Percentiles rank a stretch among this genome's conserved stretches.
Evolutionary conservation across 2,113 vertebrate genomes (phyloP).

Genomic region (Vimba vimba): DNA sequence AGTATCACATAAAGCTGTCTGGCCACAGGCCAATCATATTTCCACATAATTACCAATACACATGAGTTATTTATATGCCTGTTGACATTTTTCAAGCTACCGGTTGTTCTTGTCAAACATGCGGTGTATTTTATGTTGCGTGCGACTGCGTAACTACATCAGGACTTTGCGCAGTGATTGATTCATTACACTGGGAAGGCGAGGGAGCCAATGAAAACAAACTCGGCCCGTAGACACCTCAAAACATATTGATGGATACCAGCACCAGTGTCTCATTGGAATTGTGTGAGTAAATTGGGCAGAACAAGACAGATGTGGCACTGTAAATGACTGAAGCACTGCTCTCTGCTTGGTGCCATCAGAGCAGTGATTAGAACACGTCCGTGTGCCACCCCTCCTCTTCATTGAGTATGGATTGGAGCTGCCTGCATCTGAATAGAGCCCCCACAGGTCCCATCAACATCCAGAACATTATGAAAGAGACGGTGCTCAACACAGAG

Average conservation of each 20-base stretch:
- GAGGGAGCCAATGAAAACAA: constrained; percentile 35
- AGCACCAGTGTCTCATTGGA: constrained; percentile 52
- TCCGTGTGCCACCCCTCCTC: constrained; percentile 62
- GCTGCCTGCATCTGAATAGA: constrained; percentile 74
- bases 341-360: constrained; percentile 76
- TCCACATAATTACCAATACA: constrained; percentile 39
- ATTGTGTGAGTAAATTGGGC: constrained; percentile 75
- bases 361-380: constrained; percentile 73
- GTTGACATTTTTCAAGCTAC: constrained; percentile 32
- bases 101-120: constrained; percentile 36
- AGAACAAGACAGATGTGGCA: constrained; percentile 76
- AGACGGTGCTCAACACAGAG: constrained; percentile 44
- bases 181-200: constrained; percentile 61
- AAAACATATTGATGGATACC: constrained; percentile 73
- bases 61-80: constrained; percentile 9
- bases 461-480: constrained; percentile 70
- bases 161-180: constrained; percentile 43
- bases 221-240: constrained; percentile 27
- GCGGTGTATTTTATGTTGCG: neutral
- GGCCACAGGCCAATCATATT: constrained; percentile 30
- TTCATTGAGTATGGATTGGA: constrained; percentile 35
- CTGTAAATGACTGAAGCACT: constrained; percentile 80
- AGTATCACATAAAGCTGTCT: constrained; percentile 26
- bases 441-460: constrained; percentile 76
- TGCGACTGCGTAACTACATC: constrained; percentile 24